A percentile compares a stretch with the other conserved stretches of the same genome.
phyloP scores from a whole-genome alignment of 2,797 vertebrate genomes.

The Lithobates sylvaticus region DNA sequence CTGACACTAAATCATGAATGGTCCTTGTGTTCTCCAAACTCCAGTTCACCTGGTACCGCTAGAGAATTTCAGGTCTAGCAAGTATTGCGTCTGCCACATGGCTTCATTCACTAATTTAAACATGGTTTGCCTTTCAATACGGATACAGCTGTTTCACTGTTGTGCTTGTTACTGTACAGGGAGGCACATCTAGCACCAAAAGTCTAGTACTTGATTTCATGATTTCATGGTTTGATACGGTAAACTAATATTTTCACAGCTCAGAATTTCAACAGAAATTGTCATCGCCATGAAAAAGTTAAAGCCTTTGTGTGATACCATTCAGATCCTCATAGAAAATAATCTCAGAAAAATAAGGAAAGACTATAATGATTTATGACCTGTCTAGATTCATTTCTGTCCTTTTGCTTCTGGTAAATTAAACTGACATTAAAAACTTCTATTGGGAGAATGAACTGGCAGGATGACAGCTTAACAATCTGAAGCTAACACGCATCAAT shows the following conservation, averaged over 20 bases:
- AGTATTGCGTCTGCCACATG: conserved; percentile 22
- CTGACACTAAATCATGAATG: conserved; percentile 41
- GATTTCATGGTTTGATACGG: conserved; percentile 26
- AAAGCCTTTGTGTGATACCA: conserved; percentile 29
- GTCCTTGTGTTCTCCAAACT: conserved; percentile 45
- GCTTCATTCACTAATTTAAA: conserved; percentile 5
- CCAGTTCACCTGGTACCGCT: conserved; percentile 24
- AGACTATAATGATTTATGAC: conserved; percentile 41
- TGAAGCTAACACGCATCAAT: conserved; percentile 54
- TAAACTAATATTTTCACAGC: conserved; percentile 43
- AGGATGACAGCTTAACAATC: conserved; percentile 54
- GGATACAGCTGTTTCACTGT: conserved; percentile 33
- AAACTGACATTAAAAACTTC: conserved; percentile 56
- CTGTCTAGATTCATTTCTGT: conserved; percentile 42
- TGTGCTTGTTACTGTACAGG: background rate
- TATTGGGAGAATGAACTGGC: conserved; percentile 47
- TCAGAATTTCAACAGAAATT: conserved; percentile 35
- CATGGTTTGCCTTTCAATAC: conserved; percentile 10
- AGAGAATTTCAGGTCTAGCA: background rate
- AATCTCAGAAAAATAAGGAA: conserved; percentile 15
- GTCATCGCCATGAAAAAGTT: conserved; percentile 35
- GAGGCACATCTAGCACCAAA: conserved; percentile 29
- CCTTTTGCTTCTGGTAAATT: conserved; percentile 41
- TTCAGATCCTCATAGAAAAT: conserved; percentile 17
- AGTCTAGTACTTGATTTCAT: conserved; percentile 27